These are phyloP conservation scores for Benitochromis conjunctus DNA, from an alignment of 2,113 vertebrate species.

Conservation along the genomic window DNA sequence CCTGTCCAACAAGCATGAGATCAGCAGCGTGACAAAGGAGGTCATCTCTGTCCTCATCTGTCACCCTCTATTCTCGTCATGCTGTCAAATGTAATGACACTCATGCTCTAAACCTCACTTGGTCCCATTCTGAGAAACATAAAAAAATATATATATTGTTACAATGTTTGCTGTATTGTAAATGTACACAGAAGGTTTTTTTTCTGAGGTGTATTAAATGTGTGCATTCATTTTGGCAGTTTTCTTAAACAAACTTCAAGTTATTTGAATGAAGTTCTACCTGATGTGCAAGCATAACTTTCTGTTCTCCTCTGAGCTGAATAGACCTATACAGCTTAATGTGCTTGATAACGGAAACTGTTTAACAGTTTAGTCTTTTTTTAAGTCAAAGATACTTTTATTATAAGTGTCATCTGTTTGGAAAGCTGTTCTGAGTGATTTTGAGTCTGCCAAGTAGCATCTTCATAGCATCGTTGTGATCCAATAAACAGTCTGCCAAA, in stretches of 20 bases:
- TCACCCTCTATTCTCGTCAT: slow-evolving; percentile 10
- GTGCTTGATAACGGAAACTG: not conserved
- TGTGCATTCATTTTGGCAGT: not conserved
- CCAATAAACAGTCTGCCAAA: not conserved
- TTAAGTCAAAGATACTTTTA: not conserved
- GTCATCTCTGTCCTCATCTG: not conserved
- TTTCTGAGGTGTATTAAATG: not conserved
- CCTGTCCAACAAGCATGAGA: slow-evolving; percentile 28
- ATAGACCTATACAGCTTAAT: not conserved
- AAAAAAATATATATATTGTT: not conserved
- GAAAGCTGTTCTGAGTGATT: not conserved
- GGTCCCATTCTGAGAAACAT: not conserved
- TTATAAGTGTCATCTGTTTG: not conserved
- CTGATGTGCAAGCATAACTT: not conserved
- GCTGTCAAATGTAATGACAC: not conserved
- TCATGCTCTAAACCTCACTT: not conserved
- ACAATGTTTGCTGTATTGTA: not conserved
- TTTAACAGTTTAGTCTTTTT: not conserved
- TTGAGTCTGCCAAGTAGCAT: not conserved
- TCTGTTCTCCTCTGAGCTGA: not conserved
- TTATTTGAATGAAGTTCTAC: not conserved
- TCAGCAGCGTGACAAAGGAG: slow-evolving; percentile 1
- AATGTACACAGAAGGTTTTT: not conserved
- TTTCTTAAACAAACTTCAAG: not conserved
- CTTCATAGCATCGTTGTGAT: not conserved